Evolutionary conservation across 2,797 vertebrate genomes (phyloP), one percentile per base, ranked within the genome.

Genomic region (Darevskia nairensis): DNA sequence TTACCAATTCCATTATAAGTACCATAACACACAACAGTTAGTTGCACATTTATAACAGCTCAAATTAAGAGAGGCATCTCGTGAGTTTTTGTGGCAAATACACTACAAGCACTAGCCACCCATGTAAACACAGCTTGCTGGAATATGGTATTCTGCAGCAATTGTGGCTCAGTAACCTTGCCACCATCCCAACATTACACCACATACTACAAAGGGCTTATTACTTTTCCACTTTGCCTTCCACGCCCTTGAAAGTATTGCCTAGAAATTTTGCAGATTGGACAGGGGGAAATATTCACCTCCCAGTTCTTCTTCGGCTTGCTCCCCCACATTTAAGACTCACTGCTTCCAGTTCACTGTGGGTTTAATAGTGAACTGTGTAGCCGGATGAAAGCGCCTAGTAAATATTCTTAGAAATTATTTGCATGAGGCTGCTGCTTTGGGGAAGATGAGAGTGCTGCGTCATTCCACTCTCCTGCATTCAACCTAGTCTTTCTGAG

Each of bases 1-100:
- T 78, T 74, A 87, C 61, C n/a, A 81, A 9, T 80, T 39, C n/a
- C 46, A 23, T 35, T 90, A 91, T 1, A 0, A 6, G 25, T 91
- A 87, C 83, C 74, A 66, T 72, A 77, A 75, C 7, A 68, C 32
- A 78, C 25, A 83, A 41, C 19, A 64, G 79, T 32, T 71, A 75
- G 50, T 41, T 74, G 3, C 69, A 74, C 55, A 44, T 88, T 80
- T 72, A 89, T 55, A 76, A 2, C 71, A 55, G 35, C 46, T 46
- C 85, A 64, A 85, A 79, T 71, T 59, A 41, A 81, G 11, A 76
- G 27, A 10, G 21, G 23, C 55, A 32, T 75, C 25, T 32, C 2
- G 27, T 46, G 10, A 66, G 71, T 25, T 66, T 82, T 85, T 76
- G 25, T 76, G n/a, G 64, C 29, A 81, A 80, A 84, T 64, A 44